Base-by-base conservation (phyloP, 2,113 vertebrate genomes). In the Tenrec ecaudatus region DNA sequence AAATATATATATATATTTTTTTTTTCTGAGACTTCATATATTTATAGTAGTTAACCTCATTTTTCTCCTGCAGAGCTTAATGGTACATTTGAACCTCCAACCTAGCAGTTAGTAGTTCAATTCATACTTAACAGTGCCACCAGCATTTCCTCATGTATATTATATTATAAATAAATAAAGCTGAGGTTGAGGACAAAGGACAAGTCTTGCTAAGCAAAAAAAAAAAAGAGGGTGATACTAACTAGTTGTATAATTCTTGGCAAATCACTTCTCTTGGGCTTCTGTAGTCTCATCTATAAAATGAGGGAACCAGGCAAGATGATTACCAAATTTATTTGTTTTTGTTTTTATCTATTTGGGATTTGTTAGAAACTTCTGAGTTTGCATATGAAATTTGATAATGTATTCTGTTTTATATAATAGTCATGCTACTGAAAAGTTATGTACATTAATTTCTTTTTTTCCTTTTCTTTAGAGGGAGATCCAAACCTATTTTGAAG, bases 401-500 rank as follows among this genome's bases (percentile, higher is more conserved):
- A 85, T 64, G 8, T 82, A 90, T 57, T 1, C 57, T 78, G 29
- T 69, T 93, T n/a, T 43, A 57, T 90, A 89, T 87, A 94, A 80
- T 31, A 58, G 15, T 79, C 31, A 86, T 85, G 69, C 90, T 89
- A 92, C 2, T 47, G 43, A 94, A 92, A 83, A 3, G 0, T 29
- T 93, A 36, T 89, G 6, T 68, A 58, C 17, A 84, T 92, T 88
- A 38, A 62, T 62, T 62, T 62, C 76, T 83, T 95, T 81, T 20
- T 91, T 95, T 80, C 23, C 20, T 64, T 84, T 16, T 16, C 40
- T 84, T 79, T 91, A 10, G 27, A 75, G 29, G 73, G 15, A 38
- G 47, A 94, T 84, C 38, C 64, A 94, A 16, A 93, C 71, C 91
- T 88, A 86, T 87, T 92, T 66, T 92, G 25, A 87, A 64, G 40